These are phyloP conservation scores for Raja brachyura DNA, from an alignment of 2,113 vertebrate genomes.

Conservation along the genomic window DNA sequence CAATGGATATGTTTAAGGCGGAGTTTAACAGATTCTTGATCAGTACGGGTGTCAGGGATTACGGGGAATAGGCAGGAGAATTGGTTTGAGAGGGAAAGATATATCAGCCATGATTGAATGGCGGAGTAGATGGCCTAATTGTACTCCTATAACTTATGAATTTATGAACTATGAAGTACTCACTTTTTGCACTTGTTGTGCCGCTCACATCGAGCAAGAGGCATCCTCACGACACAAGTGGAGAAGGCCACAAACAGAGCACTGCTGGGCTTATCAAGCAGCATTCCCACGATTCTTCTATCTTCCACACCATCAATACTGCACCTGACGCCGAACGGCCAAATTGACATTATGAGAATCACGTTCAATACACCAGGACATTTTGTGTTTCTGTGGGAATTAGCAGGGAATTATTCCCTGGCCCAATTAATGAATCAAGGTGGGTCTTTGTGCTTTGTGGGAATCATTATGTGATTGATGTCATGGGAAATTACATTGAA, in stretches of 20 bases:
- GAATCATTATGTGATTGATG: too few species aligned
- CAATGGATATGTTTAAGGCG: too few species aligned
- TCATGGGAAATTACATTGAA: too few species aligned
- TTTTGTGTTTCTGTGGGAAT: background rate
- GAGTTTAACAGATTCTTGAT: too few species aligned
- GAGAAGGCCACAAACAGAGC: slow-evolving; percentile 81
- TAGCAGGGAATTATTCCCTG: background rate
- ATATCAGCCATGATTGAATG: too few species aligned
- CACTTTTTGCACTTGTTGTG: slow-evolving; percentile 92
- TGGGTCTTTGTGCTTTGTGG: background rate
- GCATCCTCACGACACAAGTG: slow-evolving; percentile 86
- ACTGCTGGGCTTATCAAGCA: slow-evolving; percentile 76
- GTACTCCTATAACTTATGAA: too few species aligned
- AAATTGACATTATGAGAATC: background rate
- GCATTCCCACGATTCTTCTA: slow-evolving; percentile 84
- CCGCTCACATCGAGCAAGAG: slow-evolving; percentile 82
- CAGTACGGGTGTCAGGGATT: too few species aligned
- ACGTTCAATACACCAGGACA: background rate
- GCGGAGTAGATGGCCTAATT: too few species aligned
- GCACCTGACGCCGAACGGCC: slow-evolving; percentile 62
- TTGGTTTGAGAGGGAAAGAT: too few species aligned
- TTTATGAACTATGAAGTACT: slow-evolving; percentile 12
- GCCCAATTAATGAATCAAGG: background rate
- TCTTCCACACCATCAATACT: slow-evolving; percentile 86
- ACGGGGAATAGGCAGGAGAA: too few species aligned